Base-by-base conservation (phyloP, 2,797 vertebrate species). In the Garrulus glandarius region DNA sequence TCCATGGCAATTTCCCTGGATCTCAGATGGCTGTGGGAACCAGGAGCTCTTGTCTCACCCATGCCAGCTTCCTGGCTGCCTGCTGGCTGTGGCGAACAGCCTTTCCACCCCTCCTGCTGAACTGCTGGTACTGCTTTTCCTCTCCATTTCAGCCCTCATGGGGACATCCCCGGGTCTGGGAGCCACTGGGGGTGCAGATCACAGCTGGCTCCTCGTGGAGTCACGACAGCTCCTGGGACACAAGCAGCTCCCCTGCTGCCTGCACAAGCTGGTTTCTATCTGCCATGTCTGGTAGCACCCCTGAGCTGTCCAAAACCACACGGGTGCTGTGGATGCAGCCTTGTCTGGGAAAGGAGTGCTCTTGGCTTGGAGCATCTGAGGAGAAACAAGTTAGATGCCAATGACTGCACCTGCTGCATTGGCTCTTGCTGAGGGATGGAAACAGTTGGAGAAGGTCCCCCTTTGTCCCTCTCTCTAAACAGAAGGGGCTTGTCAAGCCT, bases 341-440 rank as follows among this genome's bases (percentile, higher is more conserved):
- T 67, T 1, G 3, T 24, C 20, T 55, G 60, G 63, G 27, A 53
- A 56, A 41, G 63, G 49, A 81, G 22, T 5, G 0, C 43, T 60
- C 24, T 23, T 11, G 69, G 18, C 59, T 63, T 11, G 7, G 21
- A 65, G n/a, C 65, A 19, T 29, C 52, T 1, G 39, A 16, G 16
- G 39, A 81, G 59, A 39, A 87, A 17, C 32, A 2, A 34, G 20
- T 6, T 27, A 3, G 57, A 4, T 15, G 10, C 43, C 26, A 29
- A 1, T 0, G 4, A 9, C 24, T 21, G 13, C 32, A 26, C 1
- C 20, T 26, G 41, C 75, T 10, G 12, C 0, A 0, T 1, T 70
- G 69, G 68, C 49, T 57, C 32, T 29, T 13, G n/a, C 63, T 60
- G 41, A 22, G 46, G 36, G 55, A 10, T 4, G 17, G 44, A 11